Evolutionary conservation across 1,140 invertebrate species (phyloP).

Genomic region (Calosoma granatense): DNA sequence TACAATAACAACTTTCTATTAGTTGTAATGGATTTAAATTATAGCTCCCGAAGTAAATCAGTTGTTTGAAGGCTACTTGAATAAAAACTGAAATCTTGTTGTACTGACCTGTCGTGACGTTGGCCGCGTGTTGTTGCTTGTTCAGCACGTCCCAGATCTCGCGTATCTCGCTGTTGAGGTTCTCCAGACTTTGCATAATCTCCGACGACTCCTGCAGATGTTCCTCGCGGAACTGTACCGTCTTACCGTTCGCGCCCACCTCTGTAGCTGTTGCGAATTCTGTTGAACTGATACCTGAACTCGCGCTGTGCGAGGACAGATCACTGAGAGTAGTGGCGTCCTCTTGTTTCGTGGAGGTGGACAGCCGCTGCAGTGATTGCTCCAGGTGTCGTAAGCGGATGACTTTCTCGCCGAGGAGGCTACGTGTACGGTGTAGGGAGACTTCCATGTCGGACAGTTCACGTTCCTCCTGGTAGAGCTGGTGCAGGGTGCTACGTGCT

Average conservation of each 20-base stretch:
- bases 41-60: too few relatives aligned
- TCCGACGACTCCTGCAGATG: conserved; percentile 50
- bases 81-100: too few relatives aligned
- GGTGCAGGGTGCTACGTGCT: conserved; percentile 46
- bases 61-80: too few relatives aligned
- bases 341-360: conserved; percentile 33
- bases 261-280: conserved; percentile 49
- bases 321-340: conserved; percentile 49
- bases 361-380: conserved; percentile 54
- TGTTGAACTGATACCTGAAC: conserved; percentile 58
- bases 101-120: conserved; percentile 37
- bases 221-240: conserved; percentile 16
- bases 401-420: conserved; percentile 66
- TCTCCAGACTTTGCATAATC: conserved; percentile 58
- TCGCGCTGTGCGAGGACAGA: conserved; percentile 51
- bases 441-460: conserved; percentile 72
- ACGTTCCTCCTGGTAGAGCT: conserved; percentile 62
- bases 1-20: too few relatives aligned
- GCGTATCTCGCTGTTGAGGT: conserved; percentile 57
- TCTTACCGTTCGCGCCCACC: conserved; percentile 16
- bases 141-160: conserved; percentile 59
- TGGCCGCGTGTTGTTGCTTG: conserved; percentile 42
- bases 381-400: conserved; percentile 65
- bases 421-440: conserved; percentile 62
- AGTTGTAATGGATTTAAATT: too few relatives aligned